Percentiles rank a stretch among this genome's conserved stretches.
Evolutionary conservation across 2,888 invertebrate species (phyloP).

Genomic region (Hemistola chrysoprasaria): DNA sequence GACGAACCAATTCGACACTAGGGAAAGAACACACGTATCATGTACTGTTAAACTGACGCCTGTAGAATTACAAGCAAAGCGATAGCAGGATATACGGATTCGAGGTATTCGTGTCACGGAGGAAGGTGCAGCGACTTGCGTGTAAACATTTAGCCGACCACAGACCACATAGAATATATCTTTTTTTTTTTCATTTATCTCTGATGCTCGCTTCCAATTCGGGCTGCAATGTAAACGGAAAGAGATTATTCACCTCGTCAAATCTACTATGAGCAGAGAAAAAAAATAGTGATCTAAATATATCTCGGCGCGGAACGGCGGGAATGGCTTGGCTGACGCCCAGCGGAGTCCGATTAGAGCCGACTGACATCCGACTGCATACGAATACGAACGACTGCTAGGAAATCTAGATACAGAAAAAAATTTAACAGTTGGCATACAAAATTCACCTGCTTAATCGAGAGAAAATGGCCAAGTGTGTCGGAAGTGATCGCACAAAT

Average conservation of each 20-base stretch:
- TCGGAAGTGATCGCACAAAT: slow-evolving; percentile 60
- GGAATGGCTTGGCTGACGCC: slow-evolving; percentile 74
- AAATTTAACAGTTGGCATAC: slow-evolving; percentile 15
- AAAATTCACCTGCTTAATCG: slow-evolving; percentile 40
- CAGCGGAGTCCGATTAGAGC: slow-evolving; percentile 59
- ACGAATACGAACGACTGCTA: slow-evolving; percentile 50
- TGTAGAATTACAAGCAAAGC: slow-evolving; percentile 54
- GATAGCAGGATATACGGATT: slow-evolving; percentile 56
- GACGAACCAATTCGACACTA: slow-evolving; percentile 24
- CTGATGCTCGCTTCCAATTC: slow-evolving; percentile 8
- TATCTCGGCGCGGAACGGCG: slow-evolving; percentile 67
- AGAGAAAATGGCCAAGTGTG: slow-evolving; percentile 51
- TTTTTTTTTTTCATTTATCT: slow-evolving; percentile 10
- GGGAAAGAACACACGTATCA: slow-evolving; percentile 50
- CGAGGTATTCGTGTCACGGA: slow-evolving; percentile 60
- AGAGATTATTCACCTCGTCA: slow-evolving; percentile 78
- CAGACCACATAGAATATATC: slow-evolving; percentile 12
- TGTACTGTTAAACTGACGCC: slow-evolving; percentile 60
- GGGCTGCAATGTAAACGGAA: slow-evolving; percentile 37
- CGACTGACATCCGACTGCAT: slow-evolving; percentile 57
- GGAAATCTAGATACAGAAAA: slow-evolving; percentile 35
- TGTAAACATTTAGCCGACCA: slow-evolving; percentile 36
- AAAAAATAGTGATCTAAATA: slow-evolving; percentile 77
- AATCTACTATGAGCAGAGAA: slow-evolving; percentile 58
- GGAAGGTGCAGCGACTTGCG: slow-evolving; percentile 38